Evolutionary conservation across 2,888 invertebrate species (phyloP), one percentile per base, ranked within the genome.

Genomic region (Ectobius pallidus): DNA sequence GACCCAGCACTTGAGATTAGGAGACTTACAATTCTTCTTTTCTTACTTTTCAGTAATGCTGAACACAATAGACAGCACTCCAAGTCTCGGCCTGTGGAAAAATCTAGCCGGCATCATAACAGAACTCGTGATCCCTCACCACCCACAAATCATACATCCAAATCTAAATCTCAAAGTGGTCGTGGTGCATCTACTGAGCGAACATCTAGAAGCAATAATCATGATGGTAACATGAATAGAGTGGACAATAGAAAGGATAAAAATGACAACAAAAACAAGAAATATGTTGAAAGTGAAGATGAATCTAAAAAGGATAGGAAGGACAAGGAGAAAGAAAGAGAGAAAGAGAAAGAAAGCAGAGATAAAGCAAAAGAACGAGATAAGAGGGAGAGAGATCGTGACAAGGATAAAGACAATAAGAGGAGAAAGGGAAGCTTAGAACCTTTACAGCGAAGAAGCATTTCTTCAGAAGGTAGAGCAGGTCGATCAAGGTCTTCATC

Each of bases 201-300:
- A 39, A 39, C 14, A 20, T 9, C 27, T 39, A 68, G 42, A 22
- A 55, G 6, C 39, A 49, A 6, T 44, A 63, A 30, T 9, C 34
- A 34, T 39, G 69, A 58, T 30, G 27, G 55, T 16, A 58, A 58
- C n/a, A 39, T 20, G 3, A 42, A 27, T 34, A 55, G 18, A 55
- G 46, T 39, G 18, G 67, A 70, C 32, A 52, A 18, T 46, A 75
- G 58, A 22, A 61, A 69, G 25, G 67, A 70, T 6, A 73, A 71
- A 46, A 44, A 49, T 61, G 70, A 70, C 32, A 61, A 18, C 14
- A 70, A 34, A 52, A 46, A 32, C n/a, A 74, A 75, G 39, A 62
- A 58, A 44, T 32, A 49, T 42, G 20, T 46, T 69, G 71, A 71
- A 25, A 74, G 67, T 58, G 73, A 74, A 44, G 46, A 65, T 34